Evolutionary conservation across 2,888 invertebrate species (phyloP).

Genomic region (Dynastes maya): DNA sequence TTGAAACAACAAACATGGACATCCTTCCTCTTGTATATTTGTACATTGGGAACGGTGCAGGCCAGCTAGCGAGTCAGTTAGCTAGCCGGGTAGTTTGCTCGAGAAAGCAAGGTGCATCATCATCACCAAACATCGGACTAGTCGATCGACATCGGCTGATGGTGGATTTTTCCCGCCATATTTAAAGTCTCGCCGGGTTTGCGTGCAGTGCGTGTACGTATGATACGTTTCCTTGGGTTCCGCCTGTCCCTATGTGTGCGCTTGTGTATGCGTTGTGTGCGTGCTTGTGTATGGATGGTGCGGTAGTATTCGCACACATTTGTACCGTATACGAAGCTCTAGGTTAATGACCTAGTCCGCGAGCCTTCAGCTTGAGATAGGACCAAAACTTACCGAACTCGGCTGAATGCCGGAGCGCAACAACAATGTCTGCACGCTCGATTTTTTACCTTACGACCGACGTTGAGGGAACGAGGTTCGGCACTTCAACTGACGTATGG

Average conservation of each 20-base stretch:
- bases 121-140: not conserved
- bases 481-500: conserved; percentile 39
- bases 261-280: not conserved
- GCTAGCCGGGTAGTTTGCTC: not conserved
- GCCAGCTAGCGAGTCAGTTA: conserved; percentile 15
- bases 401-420: conserved; percentile 57
- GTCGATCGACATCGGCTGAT: conserved; percentile 40
- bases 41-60: conserved; percentile 46
- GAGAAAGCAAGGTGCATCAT: conserved; percentile 54
- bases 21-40: conserved; percentile 53
- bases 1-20: conserved; percentile 53
- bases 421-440: conserved; percentile 53
- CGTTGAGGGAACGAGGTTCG: conserved; percentile 22
- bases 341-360: conserved; percentile 68
- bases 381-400: conserved; percentile 58
- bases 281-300: conserved; percentile 2
- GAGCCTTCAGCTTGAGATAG: conserved; percentile 68
- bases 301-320: conserved; percentile 46
- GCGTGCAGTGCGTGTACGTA: conserved; percentile 61
- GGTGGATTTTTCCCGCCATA: conserved; percentile 64
- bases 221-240: not conserved
- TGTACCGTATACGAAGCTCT: conserved; percentile 60
- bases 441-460: conserved; percentile 50
- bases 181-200: conserved; percentile 59
- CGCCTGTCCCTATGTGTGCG: conserved; percentile 17